Base-by-base conservation (phyloP, 2,113 vertebrate species). In the Hippocampus zosterae region DNA sequence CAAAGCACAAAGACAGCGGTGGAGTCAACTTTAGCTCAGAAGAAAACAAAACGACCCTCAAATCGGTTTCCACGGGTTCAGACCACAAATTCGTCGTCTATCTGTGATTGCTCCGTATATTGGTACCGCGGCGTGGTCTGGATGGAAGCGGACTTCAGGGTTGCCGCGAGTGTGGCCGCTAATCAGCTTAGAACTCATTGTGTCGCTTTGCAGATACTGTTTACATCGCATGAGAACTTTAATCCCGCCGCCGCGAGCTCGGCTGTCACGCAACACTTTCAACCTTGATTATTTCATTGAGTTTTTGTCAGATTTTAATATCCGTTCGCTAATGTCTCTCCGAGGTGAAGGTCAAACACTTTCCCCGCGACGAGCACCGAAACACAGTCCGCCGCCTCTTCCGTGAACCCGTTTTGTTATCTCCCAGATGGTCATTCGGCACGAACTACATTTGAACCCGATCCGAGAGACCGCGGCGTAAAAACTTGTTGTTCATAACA, bases 401-500 rank as follows among this genome's bases (percentile, higher is more conserved):
- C 76, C 81, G 52, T 70, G n/a, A 68, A 74, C 25, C 46, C 57
- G 73, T 73, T 37, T 72, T 48, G 65, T 75, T 78, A 16, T 62
- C 48, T 71, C 46, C 19, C 12, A 60, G 40, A 69, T 57, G 18
- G 46, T 25, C 25, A 37, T 40, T 68, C 27, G 71, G 75, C 42
- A 67, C 82, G 79, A 86, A 88, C 84, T 85, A 62, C 60, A 8
- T 60, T 61, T 89, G 79, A 90, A 85, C 87, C 55, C 52, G 41
- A 52, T 52, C 6, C 3, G 1, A 40, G 67, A 23, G 7, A 25
- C 44, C 56, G 62, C 53, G 7, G 7, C 33, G 33, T 7, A 37
- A 91, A 78, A 91, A 72, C 62, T 5, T 41, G 63, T 73, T 80
- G 70, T 81, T 53, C 81, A 77, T 92, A 91, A 91, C 86, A 88